Percentiles rank a stretch among this genome's conserved stretches.
Conservation (phyloP, 2,797 vertebrate species). For the Parotocinclus haroldoi region DNA sequence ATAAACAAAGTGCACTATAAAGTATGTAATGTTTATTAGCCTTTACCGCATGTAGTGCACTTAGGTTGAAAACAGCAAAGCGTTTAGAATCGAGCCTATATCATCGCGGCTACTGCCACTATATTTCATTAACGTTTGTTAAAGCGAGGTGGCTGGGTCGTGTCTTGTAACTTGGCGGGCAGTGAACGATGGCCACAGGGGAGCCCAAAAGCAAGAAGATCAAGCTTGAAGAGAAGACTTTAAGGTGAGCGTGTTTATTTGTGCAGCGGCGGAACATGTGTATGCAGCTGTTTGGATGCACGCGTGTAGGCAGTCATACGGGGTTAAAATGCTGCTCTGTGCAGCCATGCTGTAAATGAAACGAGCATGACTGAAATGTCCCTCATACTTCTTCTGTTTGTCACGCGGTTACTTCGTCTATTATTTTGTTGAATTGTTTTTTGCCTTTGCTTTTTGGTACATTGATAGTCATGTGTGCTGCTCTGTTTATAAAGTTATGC, state of each 20-base stretch:
- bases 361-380: too few relatives aligned
- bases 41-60: background rate
- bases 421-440: background rate
- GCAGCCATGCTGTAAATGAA: too few relatives aligned
- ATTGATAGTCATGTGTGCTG: too few relatives aligned
- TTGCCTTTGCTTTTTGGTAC: background rate
- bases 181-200: constrained; percentile 61
- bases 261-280: background rate
- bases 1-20: background rate
- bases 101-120: constrained; percentile 6
- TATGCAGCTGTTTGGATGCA: background rate
- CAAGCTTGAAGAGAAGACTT: constrained; percentile 60
- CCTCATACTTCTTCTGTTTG: too few relatives aligned
- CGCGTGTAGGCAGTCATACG: too few relatives aligned
- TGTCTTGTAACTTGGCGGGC: constrained; percentile 28
- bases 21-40: background rate
- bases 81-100: background rate
- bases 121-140: constrained; percentile 12
- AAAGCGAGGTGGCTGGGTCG: constrained; percentile 46
- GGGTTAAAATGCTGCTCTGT: too few relatives aligned
- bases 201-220: constrained; percentile 71
- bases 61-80: background rate
- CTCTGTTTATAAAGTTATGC: too few relatives aligned
- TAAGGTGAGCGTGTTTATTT: constrained; percentile 54
- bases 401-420: too few relatives aligned